phyloP scores from a whole-genome alignment of 1,140 invertebrate genomes.

The Sminthurinus signatus region DNA sequence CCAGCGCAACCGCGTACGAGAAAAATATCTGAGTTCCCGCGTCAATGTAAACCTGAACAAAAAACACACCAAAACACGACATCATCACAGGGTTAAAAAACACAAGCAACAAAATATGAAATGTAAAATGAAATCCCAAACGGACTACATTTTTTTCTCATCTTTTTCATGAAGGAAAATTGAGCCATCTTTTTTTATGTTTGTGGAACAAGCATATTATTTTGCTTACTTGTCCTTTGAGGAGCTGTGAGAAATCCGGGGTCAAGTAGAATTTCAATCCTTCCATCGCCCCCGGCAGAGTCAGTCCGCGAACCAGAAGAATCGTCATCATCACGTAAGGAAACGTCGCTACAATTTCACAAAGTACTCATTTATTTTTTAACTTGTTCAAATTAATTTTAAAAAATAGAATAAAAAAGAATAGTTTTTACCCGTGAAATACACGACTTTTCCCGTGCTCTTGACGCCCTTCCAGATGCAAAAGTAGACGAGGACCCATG shows the following conservation, averaged over 20 bases:
- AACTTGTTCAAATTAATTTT: no score
- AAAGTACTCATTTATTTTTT: no score
- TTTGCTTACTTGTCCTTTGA: conserved; percentile 45
- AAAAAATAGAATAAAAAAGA: no score
- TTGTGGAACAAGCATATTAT: no score
- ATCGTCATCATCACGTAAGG: conserved; percentile 55
- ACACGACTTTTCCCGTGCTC: conserved; percentile 49
- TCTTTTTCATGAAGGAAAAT: no score
- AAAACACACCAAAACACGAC: no score
- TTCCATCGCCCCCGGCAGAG: conserved; percentile 50
- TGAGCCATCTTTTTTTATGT: no score
- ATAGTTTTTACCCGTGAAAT: conserved; percentile 43
- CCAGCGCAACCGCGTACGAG: conserved; percentile 59
- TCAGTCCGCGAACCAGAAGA: conserved; percentile 52
- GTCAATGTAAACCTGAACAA: conserved; percentile 50
- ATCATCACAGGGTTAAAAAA: no score
- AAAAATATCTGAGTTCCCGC: conserved; percentile 59
- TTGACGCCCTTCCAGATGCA: conserved; percentile 52
- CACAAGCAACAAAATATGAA: no score
- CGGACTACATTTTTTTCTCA: no score
- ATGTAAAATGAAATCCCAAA: no score
- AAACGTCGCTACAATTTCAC: conserved; percentile 52
- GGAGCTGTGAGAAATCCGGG: conserved; percentile 52
- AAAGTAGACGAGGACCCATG: conserved; percentile 50
- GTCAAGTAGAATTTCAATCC: conserved; percentile 56